These are phyloP conservation scores for Pachyuromys duprasi DNA, from an alignment of 2,797 vertebrate genomes.

Conservation along the genomic window DNA sequence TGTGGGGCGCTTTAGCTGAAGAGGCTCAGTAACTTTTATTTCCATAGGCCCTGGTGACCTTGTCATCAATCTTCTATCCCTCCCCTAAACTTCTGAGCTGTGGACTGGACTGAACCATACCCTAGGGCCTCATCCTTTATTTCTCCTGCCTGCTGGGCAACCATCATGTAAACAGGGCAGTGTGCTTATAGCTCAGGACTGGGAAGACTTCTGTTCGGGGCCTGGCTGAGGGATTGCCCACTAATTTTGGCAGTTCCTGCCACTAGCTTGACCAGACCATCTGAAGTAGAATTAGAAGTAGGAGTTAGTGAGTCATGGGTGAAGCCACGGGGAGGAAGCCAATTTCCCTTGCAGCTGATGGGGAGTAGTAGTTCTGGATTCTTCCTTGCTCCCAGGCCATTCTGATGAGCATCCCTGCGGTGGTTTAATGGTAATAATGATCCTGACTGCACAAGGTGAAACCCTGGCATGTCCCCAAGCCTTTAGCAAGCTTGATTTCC, in stretches of 20 bases:
- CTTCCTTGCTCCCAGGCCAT: not conserved
- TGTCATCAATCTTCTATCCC: not conserved
- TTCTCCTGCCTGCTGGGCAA: constrained; percentile 4
- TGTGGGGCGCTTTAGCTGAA: not conserved
- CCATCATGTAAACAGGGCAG: constrained; percentile 26
- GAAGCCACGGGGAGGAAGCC: constrained; percentile 3
- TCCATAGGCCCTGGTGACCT: not conserved
- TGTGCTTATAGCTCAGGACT: constrained; percentile 29
- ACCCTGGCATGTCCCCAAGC: not conserved
- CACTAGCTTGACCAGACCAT: constrained; percentile 57
- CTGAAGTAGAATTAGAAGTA: constrained; percentile 28
- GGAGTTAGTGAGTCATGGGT: constrained; percentile 54
- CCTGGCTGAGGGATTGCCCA: not conserved
- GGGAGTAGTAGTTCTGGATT: not conserved
- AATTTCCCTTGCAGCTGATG: not conserved
- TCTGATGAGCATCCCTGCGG: not conserved
- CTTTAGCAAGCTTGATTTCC: not conserved
- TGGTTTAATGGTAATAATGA: not conserved
- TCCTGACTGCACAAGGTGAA: not conserved
- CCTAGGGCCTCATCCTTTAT: not conserved
- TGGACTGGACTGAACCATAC: not conserved
- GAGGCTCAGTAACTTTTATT: not conserved
- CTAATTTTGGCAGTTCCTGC: constrained; percentile 64
- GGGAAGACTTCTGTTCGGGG: constrained; percentile 1
- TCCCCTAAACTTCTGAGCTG: not conserved